Conservation (phyloP, 2,113 vertebrate species). For the Raja brachyura region DNA sequence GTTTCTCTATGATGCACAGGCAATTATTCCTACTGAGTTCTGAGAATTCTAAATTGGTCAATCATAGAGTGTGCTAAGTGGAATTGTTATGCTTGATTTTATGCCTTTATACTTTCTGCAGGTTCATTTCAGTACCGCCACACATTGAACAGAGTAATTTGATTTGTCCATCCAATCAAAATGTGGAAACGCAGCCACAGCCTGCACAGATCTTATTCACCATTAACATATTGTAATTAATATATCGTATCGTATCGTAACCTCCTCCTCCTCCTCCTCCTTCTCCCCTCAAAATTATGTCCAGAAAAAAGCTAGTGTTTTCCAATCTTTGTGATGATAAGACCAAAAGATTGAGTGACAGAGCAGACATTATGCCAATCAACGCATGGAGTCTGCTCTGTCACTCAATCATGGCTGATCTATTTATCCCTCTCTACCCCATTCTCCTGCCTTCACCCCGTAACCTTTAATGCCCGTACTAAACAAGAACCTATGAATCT, state of each 20-base stretch:
- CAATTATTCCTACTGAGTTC: not conserved
- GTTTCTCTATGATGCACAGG: not conserved
- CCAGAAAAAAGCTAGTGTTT: not conserved
- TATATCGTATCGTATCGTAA: no score
- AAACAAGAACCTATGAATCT: no score
- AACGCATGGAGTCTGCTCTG: no score
- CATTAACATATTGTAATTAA: not conserved
- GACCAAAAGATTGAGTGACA: no score
- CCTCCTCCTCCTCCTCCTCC: not conserved
- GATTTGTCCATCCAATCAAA: not conserved
- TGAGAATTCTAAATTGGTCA: not conserved
- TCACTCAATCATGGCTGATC: no score
- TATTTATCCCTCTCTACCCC: no score
- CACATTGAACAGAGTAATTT: not conserved
- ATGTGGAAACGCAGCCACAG: not conserved
- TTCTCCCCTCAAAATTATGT: not conserved
- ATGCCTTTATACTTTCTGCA: not conserved
- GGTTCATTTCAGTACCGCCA: not conserved
- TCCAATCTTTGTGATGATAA: not conserved
- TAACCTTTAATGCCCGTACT: no score
- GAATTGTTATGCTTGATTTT: not conserved
- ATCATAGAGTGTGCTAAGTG: not conserved
- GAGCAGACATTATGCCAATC: no score
- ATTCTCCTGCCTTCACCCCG: no score
- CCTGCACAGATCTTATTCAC: not conserved